A percentile compares a stretch with the other conserved stretches of the same genome.
Evolutionary conservation across 2,888 invertebrate genomes (phyloP).

Genomic region (Melanostoma scalare): DNA sequence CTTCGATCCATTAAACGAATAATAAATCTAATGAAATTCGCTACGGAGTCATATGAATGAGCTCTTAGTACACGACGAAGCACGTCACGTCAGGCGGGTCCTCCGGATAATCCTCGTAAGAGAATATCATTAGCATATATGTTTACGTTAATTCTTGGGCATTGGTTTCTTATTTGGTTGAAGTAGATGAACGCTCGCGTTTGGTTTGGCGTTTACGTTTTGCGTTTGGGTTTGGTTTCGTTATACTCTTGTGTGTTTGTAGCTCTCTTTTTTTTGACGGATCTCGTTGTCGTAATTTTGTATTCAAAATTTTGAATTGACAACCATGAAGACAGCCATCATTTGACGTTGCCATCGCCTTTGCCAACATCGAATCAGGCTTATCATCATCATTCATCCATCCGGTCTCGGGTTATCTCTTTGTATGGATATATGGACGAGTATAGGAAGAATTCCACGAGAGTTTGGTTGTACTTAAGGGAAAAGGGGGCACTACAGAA

Average conservation of each 20-base stretch:
- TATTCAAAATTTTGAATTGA: constrained; percentile 71
- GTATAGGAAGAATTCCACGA: constrained; percentile 26
- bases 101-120: constrained; percentile 71
- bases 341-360: constrained; percentile 70
- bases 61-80: constrained; percentile 37
- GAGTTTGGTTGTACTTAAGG: constrained; percentile 5
- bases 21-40: constrained; percentile 72
- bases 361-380: constrained; percentile 51
- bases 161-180: constrained; percentile 73
- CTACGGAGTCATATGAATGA: constrained; percentile 54
- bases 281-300: constrained; percentile 69
- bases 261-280: constrained; percentile 62
- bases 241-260: neutral
- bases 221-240: too few relatives aligned
- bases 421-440: constrained; percentile 28
- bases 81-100: constrained; percentile 40
- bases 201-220: constrained; percentile 9
- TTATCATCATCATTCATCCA: constrained; percentile 71
- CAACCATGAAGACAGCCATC: constrained; percentile 68
- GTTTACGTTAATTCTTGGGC: constrained; percentile 75
- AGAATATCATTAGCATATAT: constrained; percentile 76
- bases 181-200: constrained; percentile 59
- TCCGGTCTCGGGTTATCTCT: constrained; percentile 58
- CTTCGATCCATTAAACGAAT: constrained; percentile 70
- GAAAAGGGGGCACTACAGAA: constrained; percentile 19